Evolutionary conservation across 2,797 vertebrate genomes (phyloP).

Genomic region (Hyperoplus immaculatus): DNA sequence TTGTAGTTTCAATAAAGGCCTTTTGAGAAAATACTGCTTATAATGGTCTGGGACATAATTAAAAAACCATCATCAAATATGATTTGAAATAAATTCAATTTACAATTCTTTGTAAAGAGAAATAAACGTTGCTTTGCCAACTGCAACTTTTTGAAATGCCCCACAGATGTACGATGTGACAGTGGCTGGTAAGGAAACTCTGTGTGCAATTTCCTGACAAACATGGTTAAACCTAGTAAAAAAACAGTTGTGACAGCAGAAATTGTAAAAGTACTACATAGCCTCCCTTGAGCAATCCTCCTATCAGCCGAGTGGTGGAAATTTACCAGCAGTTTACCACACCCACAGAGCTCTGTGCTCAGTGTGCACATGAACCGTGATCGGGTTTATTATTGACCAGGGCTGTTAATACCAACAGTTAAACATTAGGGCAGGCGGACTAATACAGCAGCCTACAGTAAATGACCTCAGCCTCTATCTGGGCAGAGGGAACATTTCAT

Average conservation of each 20-base stretch:
- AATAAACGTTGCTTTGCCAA: background rate
- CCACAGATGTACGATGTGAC: background rate
- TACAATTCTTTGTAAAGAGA: background rate
- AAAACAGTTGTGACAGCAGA: background rate
- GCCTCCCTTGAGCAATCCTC: background rate
- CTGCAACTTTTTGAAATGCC: too few species aligned
- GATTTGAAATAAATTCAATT: too few species aligned
- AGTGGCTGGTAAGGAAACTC: background rate
- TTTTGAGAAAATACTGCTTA: constrained; percentile 52
- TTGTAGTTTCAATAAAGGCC: constrained; percentile 78
- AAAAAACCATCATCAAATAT: too few species aligned
- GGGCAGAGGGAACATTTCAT: background rate
- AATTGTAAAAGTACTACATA: background rate
- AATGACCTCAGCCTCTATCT: background rate
- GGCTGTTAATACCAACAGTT: constrained; percentile 48
- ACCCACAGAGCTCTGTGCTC: background rate
- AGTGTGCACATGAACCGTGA: constrained; percentile 9
- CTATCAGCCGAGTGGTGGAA: constrained; percentile 41
- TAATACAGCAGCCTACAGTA: background rate
- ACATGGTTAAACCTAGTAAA: background rate
- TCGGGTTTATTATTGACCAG: constrained; percentile 69
- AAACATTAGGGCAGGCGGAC: constrained; percentile 12
- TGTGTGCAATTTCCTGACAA: background rate
- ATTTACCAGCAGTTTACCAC: constrained; percentile 43
- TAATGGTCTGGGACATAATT: background rate